Base-by-base conservation (phyloP, 2,797 vertebrate species). In the Loris lydekkerianus region DNA sequence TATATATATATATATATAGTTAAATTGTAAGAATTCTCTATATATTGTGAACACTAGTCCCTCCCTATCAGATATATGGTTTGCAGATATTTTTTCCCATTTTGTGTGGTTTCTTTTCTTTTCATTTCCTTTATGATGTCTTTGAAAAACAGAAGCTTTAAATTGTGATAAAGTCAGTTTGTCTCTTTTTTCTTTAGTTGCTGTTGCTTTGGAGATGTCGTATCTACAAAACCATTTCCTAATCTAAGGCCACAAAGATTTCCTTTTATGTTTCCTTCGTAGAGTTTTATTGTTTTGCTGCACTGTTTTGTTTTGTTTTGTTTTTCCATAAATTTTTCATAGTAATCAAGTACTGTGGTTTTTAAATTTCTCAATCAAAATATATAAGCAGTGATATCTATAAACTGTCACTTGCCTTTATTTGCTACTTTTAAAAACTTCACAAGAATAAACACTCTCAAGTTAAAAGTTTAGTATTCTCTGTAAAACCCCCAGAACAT, bases 321-420 rank as follows among this genome's bases (percentile, higher is more conserved):
- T 76, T 82, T 86, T 77, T 81, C 73, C 8, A 43, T n/a, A 29
- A 63, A 27, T 43, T 97, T 85, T 85, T 94, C 60, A 53, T 23
- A 76, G 10, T 76, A 83, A 56, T 88, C 40, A 91, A 77, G 29
- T 83, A 18, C 11, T 84, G 0, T 90, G 9, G 37, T 84, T 87
- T 80, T 86, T 83, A 31, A 0, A 58, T 84, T 85, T 87, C 10
- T 92, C 67, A 7, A 27, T 82, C 43, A 63, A 43, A 83, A 83
- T 78, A 83, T 25, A 78, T 89, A 56, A 87, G 56, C 25, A 87
- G 21, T 49, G 10, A 87, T n/a, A 69, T 49, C 27, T 83, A 14
- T 63, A 61, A 92, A 87, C 56, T 92, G 69, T 83, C 29, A 40
- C 49, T 91, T 90, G 6, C 49, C 69, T 93, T 94, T 93, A 37